Conservation (phyloP, 1,140 invertebrate species). For the fruit fly (Drosophila melanogaster) region Release_6_plus_ISO1_MT NT_033779.5:11005001-11005500, state of each 20-base stretch:
- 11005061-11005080: slow-evolving; percentile 78
- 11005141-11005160: slow-evolving; percentile 80
- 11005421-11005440: slow-evolving; percentile 98
- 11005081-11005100: not conserved
- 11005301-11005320: slow-evolving; percentile 87
- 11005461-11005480: slow-evolving; percentile 95
- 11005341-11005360: not conserved
- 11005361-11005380: slow-evolving; percentile 94
- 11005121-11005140: slow-evolving; percentile 43
- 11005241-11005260: slow-evolving; percentile 92
- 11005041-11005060: slow-evolving; percentile 68
- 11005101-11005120: not conserved
- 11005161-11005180: slow-evolving; percentile 88
- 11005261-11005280: slow-evolving; percentile 94
- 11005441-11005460: slow-evolving; percentile 96
- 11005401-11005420: slow-evolving; percentile 98
- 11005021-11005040: slow-evolving; percentile 77
- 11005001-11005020: slow-evolving; percentile 65
- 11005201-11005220: slow-evolving; percentile 88
- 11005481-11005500: slow-evolving; percentile 96
- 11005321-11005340: not conserved
- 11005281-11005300: slow-evolving; percentile 96
- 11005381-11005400: slow-evolving; percentile 98
- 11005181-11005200: slow-evolving; percentile 96
- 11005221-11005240: slow-evolving; percentile 87